phyloP scores from a whole-genome alignment of 2,888 invertebrate genomes.

The Hirtodrosophila confusa region DNA sequence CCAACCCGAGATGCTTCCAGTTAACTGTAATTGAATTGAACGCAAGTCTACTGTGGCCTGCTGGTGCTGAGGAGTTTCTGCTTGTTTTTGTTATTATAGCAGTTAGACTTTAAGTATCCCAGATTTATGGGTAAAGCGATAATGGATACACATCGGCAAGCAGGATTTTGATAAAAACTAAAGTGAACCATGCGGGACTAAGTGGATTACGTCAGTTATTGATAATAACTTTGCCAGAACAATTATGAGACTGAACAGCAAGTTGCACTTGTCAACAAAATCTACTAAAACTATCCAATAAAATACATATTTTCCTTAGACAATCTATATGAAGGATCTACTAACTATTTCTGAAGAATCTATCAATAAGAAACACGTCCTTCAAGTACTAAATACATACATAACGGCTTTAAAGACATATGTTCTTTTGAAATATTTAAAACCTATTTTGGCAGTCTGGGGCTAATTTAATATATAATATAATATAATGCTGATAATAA shows the following conservation, averaged over 20 bases:
- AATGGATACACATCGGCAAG: constrained; percentile 35
- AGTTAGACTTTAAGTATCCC: constrained; percentile 22
- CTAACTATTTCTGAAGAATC: too few species aligned
- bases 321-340: too few species aligned
- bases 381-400: too few species aligned
- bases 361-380: too few species aligned
- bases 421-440: too few species aligned
- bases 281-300: background rate
- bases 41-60: constrained; percentile 23
- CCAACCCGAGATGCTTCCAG: constrained; percentile 45
- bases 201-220: constrained; percentile 28
- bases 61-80: background rate
- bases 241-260: background rate
- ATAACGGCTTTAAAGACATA: too few species aligned
- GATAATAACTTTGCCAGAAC: background rate
- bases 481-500: too few species aligned
- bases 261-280: background rate
- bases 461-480: too few species aligned
- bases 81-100: constrained; percentile 4
- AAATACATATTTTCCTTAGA: too few species aligned
- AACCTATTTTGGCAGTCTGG: too few species aligned
- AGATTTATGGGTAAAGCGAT: constrained; percentile 46
- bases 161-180: constrained; percentile 10
- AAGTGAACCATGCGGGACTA: constrained; percentile 5
- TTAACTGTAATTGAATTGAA: constrained; percentile 78